A percentile compares a stretch with the other conserved stretches of the same genome.
These are phyloP conservation scores for Leptocoma aspasia DNA, from an alignment of 2,113 vertebrate genomes.

Conservation along the genomic window DNA sequence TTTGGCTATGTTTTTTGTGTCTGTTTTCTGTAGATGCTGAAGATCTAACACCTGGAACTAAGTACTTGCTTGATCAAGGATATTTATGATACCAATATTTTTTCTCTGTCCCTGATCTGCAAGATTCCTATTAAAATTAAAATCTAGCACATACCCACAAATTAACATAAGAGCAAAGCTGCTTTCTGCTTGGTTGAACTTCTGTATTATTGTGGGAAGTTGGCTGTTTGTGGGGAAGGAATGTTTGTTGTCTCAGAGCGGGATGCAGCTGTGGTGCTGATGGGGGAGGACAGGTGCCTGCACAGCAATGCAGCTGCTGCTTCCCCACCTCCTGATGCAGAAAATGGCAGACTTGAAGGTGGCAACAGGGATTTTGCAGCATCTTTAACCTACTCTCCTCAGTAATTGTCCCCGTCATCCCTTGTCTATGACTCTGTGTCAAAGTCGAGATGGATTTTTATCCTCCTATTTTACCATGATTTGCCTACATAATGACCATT, in stretches of 20 bases:
- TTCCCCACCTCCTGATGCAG: not conserved
- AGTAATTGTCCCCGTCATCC: not conserved
- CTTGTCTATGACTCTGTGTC: not conserved
- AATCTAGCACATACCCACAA: not conserved
- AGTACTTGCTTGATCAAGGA: not conserved
- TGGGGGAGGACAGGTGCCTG: not conserved
- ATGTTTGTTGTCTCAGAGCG: not conserved
- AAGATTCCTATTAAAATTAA: not conserved
- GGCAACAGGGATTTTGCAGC: not conserved
- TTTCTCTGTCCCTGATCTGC: not conserved
- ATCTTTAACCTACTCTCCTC: not conserved
- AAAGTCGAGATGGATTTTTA: not conserved
- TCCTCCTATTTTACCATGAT: not conserved
- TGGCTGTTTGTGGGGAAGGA: not conserved
- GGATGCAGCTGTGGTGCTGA: constrained; percentile 24
- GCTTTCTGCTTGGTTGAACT: not conserved
- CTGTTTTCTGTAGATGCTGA: not conserved
- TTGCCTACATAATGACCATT: not conserved
- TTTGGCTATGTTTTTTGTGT: not conserved
- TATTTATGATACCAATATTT: not conserved
- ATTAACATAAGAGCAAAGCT: not conserved
- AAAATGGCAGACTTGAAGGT: not conserved
- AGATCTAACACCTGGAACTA: not conserved
- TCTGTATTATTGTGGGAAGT: not conserved
- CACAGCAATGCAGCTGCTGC: not conserved